Percentiles rank a stretch among this genome's conserved stretches.
Conservation (phyloP, 2,797 vertebrate genomes). For the Tympanoctomys barrerae region DNA sequence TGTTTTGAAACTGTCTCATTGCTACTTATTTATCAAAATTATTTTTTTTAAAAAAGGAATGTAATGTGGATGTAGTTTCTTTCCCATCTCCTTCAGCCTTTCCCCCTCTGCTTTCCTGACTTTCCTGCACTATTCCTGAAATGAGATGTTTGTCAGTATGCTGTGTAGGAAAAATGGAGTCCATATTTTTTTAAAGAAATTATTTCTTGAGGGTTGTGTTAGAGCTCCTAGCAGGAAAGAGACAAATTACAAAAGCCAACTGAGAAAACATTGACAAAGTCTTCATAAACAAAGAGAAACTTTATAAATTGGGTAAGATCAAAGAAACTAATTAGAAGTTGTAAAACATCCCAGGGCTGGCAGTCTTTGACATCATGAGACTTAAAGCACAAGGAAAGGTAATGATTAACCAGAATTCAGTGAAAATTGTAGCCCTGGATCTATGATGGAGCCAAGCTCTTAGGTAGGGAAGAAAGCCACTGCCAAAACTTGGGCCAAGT, state of each 20-base stretch:
- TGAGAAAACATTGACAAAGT: not conserved
- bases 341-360: not conserved
- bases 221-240: not conserved
- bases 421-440: too few species aligned
- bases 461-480: not conserved
- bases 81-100: not conserved
- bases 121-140: not conserved
- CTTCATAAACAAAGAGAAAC: not conserved
- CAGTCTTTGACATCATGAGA: not conserved
- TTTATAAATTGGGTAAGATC: not conserved
- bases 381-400: not conserved
- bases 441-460: not conserved
- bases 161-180: not conserved
- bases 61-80: not conserved
- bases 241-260: not conserved
- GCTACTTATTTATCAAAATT: too few species aligned
- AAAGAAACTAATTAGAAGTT: not conserved
- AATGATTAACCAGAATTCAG: not conserved
- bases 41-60: not conserved
- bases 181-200: not conserved
- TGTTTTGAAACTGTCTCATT: too few species aligned
- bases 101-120: not conserved
- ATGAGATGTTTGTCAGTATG: not conserved
- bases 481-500: not conserved
- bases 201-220: not conserved